Conservation (phyloP, 2,888 invertebrate genomes). For the Lamellibrachia satsuma region DNA sequence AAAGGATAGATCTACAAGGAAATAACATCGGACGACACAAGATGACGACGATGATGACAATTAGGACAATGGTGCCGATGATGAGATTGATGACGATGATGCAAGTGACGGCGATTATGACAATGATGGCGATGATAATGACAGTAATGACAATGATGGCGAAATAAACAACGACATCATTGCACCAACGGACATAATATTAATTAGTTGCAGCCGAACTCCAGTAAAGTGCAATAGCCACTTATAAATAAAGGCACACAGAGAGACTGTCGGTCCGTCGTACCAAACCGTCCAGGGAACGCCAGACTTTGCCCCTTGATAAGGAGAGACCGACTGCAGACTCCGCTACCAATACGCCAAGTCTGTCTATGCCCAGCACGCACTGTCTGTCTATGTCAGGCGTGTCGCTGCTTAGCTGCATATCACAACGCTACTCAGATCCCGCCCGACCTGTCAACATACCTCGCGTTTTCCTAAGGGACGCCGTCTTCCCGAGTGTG, state of each 20-base stretch:
- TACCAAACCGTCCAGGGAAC: background rate
- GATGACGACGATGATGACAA: background rate
- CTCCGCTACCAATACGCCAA: background rate
- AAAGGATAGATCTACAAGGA: background rate
- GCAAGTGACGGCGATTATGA: background rate
- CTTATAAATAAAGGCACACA: background rate
- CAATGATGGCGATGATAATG: background rate
- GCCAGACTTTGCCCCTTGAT: background rate
- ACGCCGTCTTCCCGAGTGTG: background rate
- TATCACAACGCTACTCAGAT: background rate
- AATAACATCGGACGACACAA: background rate
- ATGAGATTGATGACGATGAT: background rate
- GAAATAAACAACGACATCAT: no score
- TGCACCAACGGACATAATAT: no score
- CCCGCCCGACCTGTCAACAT: background rate
- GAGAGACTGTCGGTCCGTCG: background rate
- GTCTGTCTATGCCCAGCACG: background rate
- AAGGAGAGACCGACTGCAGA: background rate
- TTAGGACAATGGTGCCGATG: background rate
- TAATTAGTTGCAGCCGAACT: background rate
- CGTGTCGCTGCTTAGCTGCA: background rate
- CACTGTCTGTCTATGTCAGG: background rate
- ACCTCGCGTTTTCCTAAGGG: background rate
- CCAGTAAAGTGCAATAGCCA: background rate
- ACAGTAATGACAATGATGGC: background rate